Evolutionary conservation across 2,888 invertebrate species (phyloP), one percentile per base, ranked within the genome.

Genomic region (Imbricaverruca yamaguchii): DNA sequence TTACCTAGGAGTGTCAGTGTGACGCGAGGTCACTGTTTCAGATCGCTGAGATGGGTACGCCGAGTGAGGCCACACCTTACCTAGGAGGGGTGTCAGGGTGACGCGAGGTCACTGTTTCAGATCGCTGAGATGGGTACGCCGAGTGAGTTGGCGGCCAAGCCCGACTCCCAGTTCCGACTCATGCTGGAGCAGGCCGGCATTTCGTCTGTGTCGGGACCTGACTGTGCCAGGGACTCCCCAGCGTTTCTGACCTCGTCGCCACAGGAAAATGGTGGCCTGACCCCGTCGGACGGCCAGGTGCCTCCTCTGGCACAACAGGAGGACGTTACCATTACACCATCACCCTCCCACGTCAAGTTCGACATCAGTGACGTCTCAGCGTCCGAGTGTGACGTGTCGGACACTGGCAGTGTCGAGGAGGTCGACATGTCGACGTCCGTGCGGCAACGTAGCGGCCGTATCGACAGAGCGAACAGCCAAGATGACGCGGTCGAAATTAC

Each of bases 1-100:
- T 39, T 9, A 1, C 61, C n/a, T 63, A 9, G 39, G 39, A 4
- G 39, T 4, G 39, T 4, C 39, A 39, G 4, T 3, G 39, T 1
- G 39, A 39, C 39, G 39, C 1, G 39, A 39, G 1, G 39, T 39
- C 39, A 39, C 39, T 39, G 21, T 81, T 61, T 53, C 82, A 83
- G 83, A 80, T 84, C 18, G 80, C 59, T 10, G 83, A 84, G 80
- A 81, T 84, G 74, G 83, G 82, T 80, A 79, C 82, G 12, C 83
- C 83, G 1, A 69, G 21, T 15, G 25, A 65, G 15, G 39, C 39
- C 39, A 39, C 39, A 39, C 39, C 39, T 39, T 9, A 6, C 61
- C 56, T 63, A 9, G 21, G 25, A 25, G 39, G 39, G 39, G 39
- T 39, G 39, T 4, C 39, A 39, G 39, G 39, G 39, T 39, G 4